Evolutionary conservation across 1,140 invertebrate genomes (phyloP).

Genomic region (Musca vetustissima): DNA sequence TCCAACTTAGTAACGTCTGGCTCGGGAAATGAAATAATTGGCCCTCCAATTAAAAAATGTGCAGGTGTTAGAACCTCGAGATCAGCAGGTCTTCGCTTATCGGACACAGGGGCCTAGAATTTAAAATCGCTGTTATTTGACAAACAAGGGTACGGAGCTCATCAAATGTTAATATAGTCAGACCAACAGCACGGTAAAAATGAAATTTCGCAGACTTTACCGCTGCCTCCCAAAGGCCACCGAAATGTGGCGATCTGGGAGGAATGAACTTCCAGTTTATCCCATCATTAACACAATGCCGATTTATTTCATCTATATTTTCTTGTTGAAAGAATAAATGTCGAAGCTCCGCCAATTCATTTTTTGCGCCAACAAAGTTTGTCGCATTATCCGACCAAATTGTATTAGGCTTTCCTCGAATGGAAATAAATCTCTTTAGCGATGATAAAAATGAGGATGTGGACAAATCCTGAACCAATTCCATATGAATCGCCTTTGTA

Average conservation of each 20-base stretch:
- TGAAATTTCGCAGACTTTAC: background rate
- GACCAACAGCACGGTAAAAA: background rate
- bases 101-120: background rate
- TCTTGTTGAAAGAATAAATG: background rate
- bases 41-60: slow-evolving; percentile 24
- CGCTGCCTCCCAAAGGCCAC: too few species aligned
- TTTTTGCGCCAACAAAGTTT: slow-evolving; percentile 20
- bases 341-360: slow-evolving; percentile 15
- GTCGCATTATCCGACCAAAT: slow-evolving; percentile 19
- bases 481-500: slow-evolving; percentile 48
- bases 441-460: slow-evolving; percentile 42
- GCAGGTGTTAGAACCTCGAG: slow-evolving; percentile 3
- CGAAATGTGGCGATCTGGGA: slow-evolving; percentile 25
- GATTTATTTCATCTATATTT: background rate
- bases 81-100: background rate
- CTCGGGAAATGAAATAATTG: slow-evolving; percentile 35
- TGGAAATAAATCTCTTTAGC: slow-evolving; percentile 42
- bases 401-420: slow-evolving; percentile 36
- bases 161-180: background rate
- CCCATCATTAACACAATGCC: slow-evolving; percentile 4
- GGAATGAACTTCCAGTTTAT: slow-evolving; percentile 26
- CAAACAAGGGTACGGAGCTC: slow-evolving; percentile 33
- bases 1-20: slow-evolving; percentile 25
- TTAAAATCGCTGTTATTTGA: slow-evolving; percentile 15
- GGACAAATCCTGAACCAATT: slow-evolving; percentile 38